These are phyloP conservation scores for Festucalex cinctus DNA, from an alignment of 2,113 vertebrate species.

Conservation along the genomic window DNA sequence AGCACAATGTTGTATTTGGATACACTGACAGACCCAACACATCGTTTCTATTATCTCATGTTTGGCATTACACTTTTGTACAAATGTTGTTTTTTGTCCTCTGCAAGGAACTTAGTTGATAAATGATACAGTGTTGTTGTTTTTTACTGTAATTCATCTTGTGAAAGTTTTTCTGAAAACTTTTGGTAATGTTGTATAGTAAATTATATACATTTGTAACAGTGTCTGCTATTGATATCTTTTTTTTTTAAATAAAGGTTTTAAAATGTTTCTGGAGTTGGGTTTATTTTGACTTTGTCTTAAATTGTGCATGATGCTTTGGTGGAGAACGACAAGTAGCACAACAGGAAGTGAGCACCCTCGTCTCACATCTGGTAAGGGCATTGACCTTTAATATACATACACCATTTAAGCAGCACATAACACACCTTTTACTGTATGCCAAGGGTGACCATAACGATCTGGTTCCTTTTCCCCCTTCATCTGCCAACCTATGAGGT, in stretches of 20 bases:
- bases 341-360: constrained; percentile 53
- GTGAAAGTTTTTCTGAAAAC: constrained; percentile 33
- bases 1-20: constrained; percentile 14
- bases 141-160: constrained; percentile 40
- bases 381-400: constrained; percentile 53
- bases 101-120: constrained; percentile 6
- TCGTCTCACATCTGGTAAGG: constrained; percentile 67
- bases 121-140: constrained; percentile 25
- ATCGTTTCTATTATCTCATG: not conserved
- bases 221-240: constrained; percentile 30
- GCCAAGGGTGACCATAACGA: constrained; percentile 8
- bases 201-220: constrained; percentile 63
- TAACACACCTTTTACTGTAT: constrained; percentile 43
- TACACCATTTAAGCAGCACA: constrained; percentile 24
- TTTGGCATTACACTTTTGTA: constrained; percentile 20
- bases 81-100: constrained; percentile 9
- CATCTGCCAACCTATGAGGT: constrained; percentile 17
- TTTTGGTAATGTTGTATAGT: constrained; percentile 45
- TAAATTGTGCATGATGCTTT: constrained; percentile 1
- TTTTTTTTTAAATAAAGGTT: constrained; percentile 47
- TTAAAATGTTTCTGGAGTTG: constrained; percentile 45
- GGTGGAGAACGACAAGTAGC: constrained; percentile 12
- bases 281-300: constrained; percentile 24
- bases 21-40: not conserved
- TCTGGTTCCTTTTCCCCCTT: constrained; percentile 3